Conservation (phyloP, 2,888 invertebrate genomes). For the Dryocosmus kuriphilus region DNA sequence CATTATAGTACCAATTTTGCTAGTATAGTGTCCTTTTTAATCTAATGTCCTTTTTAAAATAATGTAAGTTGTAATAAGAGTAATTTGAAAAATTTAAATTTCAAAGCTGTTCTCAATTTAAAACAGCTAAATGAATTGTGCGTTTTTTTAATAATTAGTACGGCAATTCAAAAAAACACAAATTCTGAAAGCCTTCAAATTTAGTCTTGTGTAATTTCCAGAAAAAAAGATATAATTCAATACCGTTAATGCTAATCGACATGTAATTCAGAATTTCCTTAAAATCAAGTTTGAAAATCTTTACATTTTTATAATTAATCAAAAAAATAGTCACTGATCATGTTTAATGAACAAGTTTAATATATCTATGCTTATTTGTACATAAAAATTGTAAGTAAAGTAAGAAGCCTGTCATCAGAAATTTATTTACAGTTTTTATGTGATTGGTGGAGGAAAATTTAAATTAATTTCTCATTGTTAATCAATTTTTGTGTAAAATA, state of each 20-base stretch:
- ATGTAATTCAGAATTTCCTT: no score
- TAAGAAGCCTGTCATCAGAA: neutral
- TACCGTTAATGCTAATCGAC: no score
- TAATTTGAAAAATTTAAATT: neutral
- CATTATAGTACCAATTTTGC: constrained; percentile 2
- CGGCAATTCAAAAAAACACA: no score
- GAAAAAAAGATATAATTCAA: no score
- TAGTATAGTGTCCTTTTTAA: neutral
- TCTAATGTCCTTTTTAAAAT: neutral
- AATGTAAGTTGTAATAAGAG: neutral
- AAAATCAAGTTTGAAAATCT: no score
- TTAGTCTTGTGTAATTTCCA: no score
- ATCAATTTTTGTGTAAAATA: neutral
- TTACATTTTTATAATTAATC: no score
- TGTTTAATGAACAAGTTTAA: neutral
- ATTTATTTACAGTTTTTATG: neutral
- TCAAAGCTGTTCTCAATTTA: no score
- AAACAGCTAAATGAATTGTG: no score
- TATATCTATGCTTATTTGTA: neutral
- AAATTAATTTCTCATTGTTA: neutral
- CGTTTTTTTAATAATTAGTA: no score
- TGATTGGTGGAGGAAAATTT: constrained; percentile 20
- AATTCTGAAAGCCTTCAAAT: no score
- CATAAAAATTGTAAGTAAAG: no score
- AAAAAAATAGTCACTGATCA: neutral